Evolutionary conservation across 2,797 vertebrate genomes (phyloP).

Genomic region (Malurus leucopterus): DNA sequence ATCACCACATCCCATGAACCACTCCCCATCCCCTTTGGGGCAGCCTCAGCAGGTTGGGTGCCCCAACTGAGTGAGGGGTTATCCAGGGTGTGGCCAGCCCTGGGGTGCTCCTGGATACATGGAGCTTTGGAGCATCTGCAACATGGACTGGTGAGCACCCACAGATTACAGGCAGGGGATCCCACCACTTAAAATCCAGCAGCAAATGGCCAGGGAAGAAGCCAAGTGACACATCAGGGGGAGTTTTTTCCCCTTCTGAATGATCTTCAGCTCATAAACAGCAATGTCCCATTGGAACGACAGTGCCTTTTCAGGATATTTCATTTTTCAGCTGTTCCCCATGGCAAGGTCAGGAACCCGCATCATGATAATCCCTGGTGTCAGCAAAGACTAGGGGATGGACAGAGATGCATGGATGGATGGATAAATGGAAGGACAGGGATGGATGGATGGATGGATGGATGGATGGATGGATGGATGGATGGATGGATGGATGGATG

Average conservation of each 20-base stretch:
- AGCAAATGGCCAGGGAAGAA: neutral
- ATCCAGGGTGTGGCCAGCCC: neutral
- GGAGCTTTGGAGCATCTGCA: neutral
- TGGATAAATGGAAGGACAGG: neutral
- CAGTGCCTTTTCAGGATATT: neutral
- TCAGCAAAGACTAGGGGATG: neutral
- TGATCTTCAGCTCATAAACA: neutral
- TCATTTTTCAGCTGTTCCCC: neutral
- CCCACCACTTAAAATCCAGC: neutral
- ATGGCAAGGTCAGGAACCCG: neutral
- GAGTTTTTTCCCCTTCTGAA: neutral
- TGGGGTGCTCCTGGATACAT: accelerated
- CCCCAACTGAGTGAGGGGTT: accelerated
- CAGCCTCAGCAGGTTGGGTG: neutral
- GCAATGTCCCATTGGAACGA: neutral
- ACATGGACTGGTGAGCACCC: accelerated
- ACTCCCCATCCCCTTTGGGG: neutral
- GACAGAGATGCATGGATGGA: no score
- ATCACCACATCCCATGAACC: neutral
- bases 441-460: neutral
- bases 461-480: neutral
- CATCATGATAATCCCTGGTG: neutral
- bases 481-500: neutral
- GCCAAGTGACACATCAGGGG: neutral
- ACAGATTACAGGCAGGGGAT: neutral